Conservation (phyloP, 2,113 vertebrate species). For the Camelus dromedarius region DNA sequence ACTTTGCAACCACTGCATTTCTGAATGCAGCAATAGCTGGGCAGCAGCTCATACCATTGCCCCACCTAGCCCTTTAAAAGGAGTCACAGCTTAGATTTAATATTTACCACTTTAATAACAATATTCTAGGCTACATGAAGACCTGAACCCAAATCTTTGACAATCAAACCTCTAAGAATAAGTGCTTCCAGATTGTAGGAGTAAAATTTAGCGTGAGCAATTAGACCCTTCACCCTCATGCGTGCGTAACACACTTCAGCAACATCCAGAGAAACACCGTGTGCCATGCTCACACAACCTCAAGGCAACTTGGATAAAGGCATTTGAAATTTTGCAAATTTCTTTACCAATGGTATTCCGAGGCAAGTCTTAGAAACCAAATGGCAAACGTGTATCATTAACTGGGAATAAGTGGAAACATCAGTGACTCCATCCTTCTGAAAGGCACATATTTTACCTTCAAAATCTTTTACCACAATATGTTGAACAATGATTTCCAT, state of each 20-base stretch:
- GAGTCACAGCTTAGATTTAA: background rate
- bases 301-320: background rate
- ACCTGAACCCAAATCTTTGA: background rate
- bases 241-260: fast-evolving
- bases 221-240: background rate
- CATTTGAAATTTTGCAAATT: background rate
- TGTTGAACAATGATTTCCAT: slow-evolving; percentile 2
- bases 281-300: background rate
- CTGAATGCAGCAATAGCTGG: background rate
- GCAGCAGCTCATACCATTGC: background rate
- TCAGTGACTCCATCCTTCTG: background rate
- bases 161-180: background rate
- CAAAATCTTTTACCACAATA: background rate
- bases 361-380: background rate
- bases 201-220: background rate
- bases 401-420: background rate
- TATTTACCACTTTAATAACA: background rate
- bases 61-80: background rate
- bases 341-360: background rate
- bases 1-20: background rate
- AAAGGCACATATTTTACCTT: slow-evolving; percentile 5
- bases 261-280: background rate
- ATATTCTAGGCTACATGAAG: background rate
- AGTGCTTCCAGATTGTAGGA: background rate
- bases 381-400: background rate